phyloP scores from a whole-genome alignment of 2,888 invertebrate species.

The Metalampra italica region DNA sequence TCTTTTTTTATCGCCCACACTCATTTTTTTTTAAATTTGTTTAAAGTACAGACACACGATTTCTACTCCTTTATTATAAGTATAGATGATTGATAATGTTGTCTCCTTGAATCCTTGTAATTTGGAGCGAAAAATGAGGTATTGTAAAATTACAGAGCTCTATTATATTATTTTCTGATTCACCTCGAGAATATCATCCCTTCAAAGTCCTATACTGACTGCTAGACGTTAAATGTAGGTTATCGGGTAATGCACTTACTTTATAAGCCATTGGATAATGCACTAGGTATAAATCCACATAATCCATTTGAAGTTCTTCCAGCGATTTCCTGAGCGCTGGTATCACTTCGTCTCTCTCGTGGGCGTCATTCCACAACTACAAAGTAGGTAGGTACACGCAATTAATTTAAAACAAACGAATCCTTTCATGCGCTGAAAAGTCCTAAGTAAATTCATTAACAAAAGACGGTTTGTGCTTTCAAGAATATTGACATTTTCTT shows the following conservation, averaged over 20 bases:
- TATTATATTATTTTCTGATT: too few species aligned
- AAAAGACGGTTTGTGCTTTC: neutral
- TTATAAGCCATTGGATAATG: slow-evolving; percentile 87
- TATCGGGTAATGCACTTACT: slow-evolving; percentile 37
- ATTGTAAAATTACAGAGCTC: too few species aligned
- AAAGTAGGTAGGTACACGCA: slow-evolving; percentile 11
- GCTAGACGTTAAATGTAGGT: too few species aligned
- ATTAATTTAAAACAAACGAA: neutral
- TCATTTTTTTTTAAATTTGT: too few species aligned
- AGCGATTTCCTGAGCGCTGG: slow-evolving; percentile 81
- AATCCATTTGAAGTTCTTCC: slow-evolving; percentile 81
- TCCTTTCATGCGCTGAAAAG: neutral
- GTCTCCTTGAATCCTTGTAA: too few species aligned
- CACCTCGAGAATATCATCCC: too few species aligned
- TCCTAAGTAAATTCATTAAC: neutral
- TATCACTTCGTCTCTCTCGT: slow-evolving; percentile 82
- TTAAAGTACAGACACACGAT: too few species aligned
- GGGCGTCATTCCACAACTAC: slow-evolving; percentile 72
- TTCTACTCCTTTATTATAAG: too few species aligned
- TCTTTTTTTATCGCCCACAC: too few species aligned
- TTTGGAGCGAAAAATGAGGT: too few species aligned
- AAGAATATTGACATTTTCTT: neutral
- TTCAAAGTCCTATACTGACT: too few species aligned
- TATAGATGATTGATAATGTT: too few species aligned
- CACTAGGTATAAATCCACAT: slow-evolving; percentile 88